Conservation (phyloP, 1,140 invertebrate species). For the Drosophila fuyamai region DNA sequence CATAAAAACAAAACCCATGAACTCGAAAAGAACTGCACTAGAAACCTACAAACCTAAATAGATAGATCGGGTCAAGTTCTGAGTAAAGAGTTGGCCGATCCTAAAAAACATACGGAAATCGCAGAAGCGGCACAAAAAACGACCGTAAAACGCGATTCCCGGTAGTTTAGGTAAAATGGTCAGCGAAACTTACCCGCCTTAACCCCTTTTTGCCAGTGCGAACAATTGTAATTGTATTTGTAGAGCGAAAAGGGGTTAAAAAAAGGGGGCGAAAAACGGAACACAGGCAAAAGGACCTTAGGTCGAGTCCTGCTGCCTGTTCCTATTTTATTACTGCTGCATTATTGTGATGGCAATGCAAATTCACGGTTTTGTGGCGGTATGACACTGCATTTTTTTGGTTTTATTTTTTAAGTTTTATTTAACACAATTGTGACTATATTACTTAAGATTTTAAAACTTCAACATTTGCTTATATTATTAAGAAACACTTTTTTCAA, state of each 20-base stretch:
- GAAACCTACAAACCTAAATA: constrained; percentile 80
- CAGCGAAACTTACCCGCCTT: constrained; percentile 30
- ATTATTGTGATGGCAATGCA: constrained; percentile 11
- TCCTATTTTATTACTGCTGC: background rate
- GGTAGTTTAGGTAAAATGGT: constrained; percentile 50
- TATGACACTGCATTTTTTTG: constrained; percentile 4
- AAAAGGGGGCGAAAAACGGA: constrained; percentile 17
- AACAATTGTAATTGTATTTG: constrained; percentile 71
- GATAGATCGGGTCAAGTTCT: constrained; percentile 66
- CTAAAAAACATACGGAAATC: constrained; percentile 47
- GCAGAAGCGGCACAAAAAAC: constrained; percentile 30
- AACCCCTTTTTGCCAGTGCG: constrained; percentile 58
- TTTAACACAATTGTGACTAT: too few relatives aligned
- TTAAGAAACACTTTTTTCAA: too few relatives aligned
- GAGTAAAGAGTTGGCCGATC: constrained; percentile 39
- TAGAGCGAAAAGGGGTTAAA: constrained; percentile 74
- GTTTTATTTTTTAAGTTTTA: too few relatives aligned
- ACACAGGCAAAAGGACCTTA: constrained; percentile 21
- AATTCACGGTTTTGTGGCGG: constrained; percentile 8
- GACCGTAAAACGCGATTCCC: constrained; percentile 64
- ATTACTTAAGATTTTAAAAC: too few relatives aligned
- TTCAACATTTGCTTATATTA: too few relatives aligned
- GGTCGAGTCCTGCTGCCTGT: constrained; percentile 2
- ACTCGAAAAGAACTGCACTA: constrained; percentile 56
- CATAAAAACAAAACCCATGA: constrained; percentile 3